Evolutionary conservation across 2,888 invertebrate genomes (phyloP).

Genomic region (Nipponacmea schrenckii): DNA sequence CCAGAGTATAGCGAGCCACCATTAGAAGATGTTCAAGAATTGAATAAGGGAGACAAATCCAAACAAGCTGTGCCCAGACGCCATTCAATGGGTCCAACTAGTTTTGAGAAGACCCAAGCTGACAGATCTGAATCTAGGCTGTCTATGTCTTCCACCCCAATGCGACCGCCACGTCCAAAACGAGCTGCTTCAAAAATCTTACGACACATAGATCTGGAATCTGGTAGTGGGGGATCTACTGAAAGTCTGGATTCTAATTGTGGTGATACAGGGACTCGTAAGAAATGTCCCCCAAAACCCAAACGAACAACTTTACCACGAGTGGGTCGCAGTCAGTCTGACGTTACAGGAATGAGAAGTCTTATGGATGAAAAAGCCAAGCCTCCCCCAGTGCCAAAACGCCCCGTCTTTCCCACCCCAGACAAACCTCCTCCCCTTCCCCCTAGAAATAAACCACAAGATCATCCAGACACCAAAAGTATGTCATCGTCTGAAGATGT

Average conservation of each 20-base stretch:
- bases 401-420: slow-evolving; percentile 14
- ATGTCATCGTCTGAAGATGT: neutral
- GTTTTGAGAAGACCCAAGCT: neutral
- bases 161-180: slow-evolving; percentile 51
- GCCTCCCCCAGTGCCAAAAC: slow-evolving; percentile 31
- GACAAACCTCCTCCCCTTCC: slow-evolving; percentile 33
- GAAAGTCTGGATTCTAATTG: slow-evolving; percentile 28
- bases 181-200: slow-evolving; percentile 35
- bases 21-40: too few species aligned
- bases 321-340: slow-evolving; percentile 53
- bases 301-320: slow-evolving; percentile 46
- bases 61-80: too few species aligned
- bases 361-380: slow-evolving; percentile 32
- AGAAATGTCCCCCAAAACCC: slow-evolving; percentile 54
- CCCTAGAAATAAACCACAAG: slow-evolving; percentile 26
- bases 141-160: slow-evolving; percentile 32
- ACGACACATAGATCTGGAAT: slow-evolving; percentile 14
- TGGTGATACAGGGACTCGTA: slow-evolving; percentile 39
- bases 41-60: too few species aligned
- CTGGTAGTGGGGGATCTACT: too few species aligned
- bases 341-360: slow-evolving; percentile 47
- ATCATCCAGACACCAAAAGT: neutral
- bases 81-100: neutral
- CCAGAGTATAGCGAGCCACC: slow-evolving; percentile 31
- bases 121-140: slow-evolving; percentile 28